Percentiles rank a stretch among this genome's conserved stretches.
Evolutionary conservation across 2,888 invertebrate species (phyloP).

Genomic region (Polymixis lichenea): DNA sequence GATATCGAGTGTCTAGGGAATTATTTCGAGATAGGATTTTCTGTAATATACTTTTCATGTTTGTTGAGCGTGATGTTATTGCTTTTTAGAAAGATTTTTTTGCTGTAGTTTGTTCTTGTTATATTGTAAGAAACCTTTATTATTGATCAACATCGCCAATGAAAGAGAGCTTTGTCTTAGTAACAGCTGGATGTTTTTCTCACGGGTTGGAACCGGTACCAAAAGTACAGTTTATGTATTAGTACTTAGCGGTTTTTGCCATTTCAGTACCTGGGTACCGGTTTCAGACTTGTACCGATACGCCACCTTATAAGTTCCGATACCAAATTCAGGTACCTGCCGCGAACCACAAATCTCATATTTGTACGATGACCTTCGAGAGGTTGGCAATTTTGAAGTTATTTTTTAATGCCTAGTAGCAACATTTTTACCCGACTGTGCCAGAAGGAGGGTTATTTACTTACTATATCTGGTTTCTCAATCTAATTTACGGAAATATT

Average conservation of each 20-base stretch:
- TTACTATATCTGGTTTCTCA: background rate
- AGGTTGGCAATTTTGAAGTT: too few relatives aligned
- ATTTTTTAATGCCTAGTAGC: background rate
- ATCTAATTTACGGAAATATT: too few relatives aligned
- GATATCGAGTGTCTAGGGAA: slow-evolving; percentile 49
- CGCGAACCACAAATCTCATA: too few relatives aligned
- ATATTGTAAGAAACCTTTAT: background rate
- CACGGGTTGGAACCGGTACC: background rate
- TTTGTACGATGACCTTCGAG: background rate
- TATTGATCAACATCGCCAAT: background rate
- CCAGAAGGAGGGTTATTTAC: background rate
- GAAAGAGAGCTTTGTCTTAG: background rate
- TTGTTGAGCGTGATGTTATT: slow-evolving; percentile 39
- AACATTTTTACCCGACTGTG: too few relatives aligned
- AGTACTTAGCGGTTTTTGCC: background rate
- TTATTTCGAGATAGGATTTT: slow-evolving; percentile 38
- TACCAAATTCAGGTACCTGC: background rate
- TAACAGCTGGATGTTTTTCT: background rate
- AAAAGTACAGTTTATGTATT: background rate
- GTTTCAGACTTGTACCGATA: background rate
- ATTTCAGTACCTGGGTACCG: background rate
- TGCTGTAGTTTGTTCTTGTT: background rate
- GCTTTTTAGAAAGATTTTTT: slow-evolving; percentile 25
- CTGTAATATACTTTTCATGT: slow-evolving; percentile 44
- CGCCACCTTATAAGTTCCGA: background rate